Conservation (phyloP, 2,797 vertebrate species). For the Semotilus atromaculatus region DNA sequence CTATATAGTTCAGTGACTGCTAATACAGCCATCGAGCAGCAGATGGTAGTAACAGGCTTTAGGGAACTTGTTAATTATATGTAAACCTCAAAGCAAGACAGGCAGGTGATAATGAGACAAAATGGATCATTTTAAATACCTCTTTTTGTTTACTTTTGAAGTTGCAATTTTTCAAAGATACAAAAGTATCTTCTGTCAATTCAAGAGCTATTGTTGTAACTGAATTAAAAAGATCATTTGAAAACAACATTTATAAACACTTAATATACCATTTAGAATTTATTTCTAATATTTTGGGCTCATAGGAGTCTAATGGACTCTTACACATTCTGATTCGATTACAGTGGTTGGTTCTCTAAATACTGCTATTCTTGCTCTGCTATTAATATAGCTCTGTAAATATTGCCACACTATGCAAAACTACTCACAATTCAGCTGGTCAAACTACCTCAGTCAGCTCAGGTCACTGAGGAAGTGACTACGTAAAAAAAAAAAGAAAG, state of each 20-base stretch:
- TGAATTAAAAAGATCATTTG: background rate
- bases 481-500: background rate
- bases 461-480: constrained; percentile 18
- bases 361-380: constrained; percentile 17
- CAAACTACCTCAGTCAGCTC: constrained; percentile 16
- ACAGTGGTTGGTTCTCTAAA: constrained; percentile 13
- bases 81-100: background rate
- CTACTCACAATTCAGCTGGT: constrained; percentile 13
- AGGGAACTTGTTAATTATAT: background rate
- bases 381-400: constrained; percentile 45
- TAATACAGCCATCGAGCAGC: constrained; percentile 16
- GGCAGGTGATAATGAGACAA: background rate
- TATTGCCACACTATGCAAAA: constrained; percentile 41
- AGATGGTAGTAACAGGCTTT: constrained; percentile 31
- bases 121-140: background rate
- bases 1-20: background rate
- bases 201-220: background rate
- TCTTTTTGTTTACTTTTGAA: background rate
- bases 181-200: background rate
- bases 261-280: background rate
- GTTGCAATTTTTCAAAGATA: background rate
- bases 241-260: background rate
- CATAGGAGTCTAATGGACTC: background rate
- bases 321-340: background rate
- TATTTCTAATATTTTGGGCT: background rate